Percentiles rank a stretch among this genome's conserved stretches.
phyloP scores from a whole-genome alignment of 2,888 invertebrate species.

The Ophion ellenae region DNA sequence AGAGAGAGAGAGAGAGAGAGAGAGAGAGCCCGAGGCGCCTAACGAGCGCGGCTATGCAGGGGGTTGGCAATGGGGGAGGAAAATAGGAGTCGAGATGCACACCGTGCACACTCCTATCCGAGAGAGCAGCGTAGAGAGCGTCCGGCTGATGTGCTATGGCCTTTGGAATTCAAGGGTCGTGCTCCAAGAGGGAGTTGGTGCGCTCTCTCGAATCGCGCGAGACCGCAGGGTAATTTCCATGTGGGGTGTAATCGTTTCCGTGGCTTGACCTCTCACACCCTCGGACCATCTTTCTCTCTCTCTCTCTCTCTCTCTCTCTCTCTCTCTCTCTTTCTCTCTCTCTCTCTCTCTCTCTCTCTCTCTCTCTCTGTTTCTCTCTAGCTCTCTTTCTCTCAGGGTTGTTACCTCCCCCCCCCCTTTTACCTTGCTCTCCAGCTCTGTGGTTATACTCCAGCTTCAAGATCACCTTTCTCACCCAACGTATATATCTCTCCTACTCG shows the following conservation, averaged over 20 bases:
- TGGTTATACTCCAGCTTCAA: conserved; percentile 55
- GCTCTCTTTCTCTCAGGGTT: conserved; percentile 16
- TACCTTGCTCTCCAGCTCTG: conserved; percentile 52
- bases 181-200: conserved; percentile 57
- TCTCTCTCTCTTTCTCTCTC: conserved; percentile 28
- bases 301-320: conserved; percentile 25
- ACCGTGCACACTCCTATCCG: conserved; percentile 37
- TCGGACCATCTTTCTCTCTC: conserved; percentile 53
- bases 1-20: background rate
- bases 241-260: conserved; percentile 67
- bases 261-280: conserved; percentile 64
- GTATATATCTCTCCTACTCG: conserved; percentile 19
- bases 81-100: conserved; percentile 53
- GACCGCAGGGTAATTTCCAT: conserved; percentile 67
- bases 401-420: conserved; percentile 31
- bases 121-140: conserved; percentile 43
- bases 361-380: conserved; percentile 10
- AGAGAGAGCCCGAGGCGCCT: conserved; percentile 11
- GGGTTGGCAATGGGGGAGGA: background rate
- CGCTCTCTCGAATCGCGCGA: conserved; percentile 61
- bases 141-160: conserved; percentile 46
- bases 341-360: conserved; percentile 1
- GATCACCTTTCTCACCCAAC: conserved; percentile 47
- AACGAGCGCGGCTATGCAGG: conserved; percentile 7
- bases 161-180: conserved; percentile 65